phyloP scores from a whole-genome alignment of 2,797 vertebrate species.

The Danio jaintianensis region DNA sequence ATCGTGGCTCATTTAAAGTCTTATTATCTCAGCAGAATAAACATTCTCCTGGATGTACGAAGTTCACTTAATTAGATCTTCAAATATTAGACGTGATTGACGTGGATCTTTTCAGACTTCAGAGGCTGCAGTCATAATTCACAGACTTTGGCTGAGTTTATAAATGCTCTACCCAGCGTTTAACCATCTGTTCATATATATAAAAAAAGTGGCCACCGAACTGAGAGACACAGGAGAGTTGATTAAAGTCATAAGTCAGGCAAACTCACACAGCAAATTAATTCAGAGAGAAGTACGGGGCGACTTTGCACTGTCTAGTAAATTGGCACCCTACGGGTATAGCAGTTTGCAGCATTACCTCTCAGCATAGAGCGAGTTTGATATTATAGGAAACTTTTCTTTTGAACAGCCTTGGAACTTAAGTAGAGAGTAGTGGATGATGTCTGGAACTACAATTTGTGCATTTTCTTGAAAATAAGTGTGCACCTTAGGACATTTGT shows the following conservation, averaged over 20 bases:
- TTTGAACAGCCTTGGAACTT: neutral
- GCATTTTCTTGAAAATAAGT: no score
- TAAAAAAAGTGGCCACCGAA: neutral
- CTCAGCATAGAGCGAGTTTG: neutral
- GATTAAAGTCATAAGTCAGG: neutral
- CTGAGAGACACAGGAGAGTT: neutral
- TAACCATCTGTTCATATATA: neutral
- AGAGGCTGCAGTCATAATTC: neutral
- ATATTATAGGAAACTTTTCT: neutral
- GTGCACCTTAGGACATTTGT: no score
- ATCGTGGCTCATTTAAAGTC: conserved; percentile 56
- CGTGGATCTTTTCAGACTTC: neutral
- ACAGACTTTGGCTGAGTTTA: neutral
- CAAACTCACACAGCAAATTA: neutral
- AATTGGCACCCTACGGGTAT: neutral
- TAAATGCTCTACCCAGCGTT: neutral
- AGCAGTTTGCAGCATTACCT: neutral
- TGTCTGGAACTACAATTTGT: no score
- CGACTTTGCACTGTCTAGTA: neutral
- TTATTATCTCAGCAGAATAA: conserved; percentile 57
- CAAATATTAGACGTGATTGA: neutral
- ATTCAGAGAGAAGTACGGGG: neutral
- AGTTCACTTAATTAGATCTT: conserved; percentile 38
- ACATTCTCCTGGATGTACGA: conserved; percentile 35
- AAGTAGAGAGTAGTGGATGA: no score